phyloP scores from a whole-genome alignment of 2,797 vertebrate species.

The Epinephelus coioides region DNA sequence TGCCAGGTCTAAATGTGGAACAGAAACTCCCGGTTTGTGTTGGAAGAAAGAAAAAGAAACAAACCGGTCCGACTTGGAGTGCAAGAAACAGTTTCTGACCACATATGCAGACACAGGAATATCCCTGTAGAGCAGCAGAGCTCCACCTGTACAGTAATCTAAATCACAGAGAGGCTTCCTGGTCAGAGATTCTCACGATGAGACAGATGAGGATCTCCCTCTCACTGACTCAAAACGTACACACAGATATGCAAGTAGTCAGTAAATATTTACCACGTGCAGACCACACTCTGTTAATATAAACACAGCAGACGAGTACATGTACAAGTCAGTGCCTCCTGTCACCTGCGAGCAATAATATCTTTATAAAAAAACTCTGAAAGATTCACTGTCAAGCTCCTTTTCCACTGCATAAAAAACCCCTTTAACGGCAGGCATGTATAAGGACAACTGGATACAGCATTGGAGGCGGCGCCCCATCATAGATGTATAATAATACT shows the following conservation, averaged over 20 bases:
- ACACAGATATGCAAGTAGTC: constrained; percentile 6
- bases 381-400: neutral
- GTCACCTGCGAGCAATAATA: neutral
- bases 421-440: too few species aligned
- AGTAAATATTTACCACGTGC: constrained; percentile 18
- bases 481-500: too few species aligned
- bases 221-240: neutral
- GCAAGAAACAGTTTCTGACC: constrained; percentile 46
- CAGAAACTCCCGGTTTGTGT: constrained; percentile 64
- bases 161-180: constrained; percentile 67
- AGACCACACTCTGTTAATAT: constrained; percentile 1
- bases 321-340: neutral
- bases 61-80: constrained; percentile 49
- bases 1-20: constrained; percentile 47
- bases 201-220: constrained; percentile 36
- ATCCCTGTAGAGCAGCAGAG: constrained; percentile 58
- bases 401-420: too few species aligned
- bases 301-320: neutral
- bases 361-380: neutral
- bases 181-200: constrained; percentile 47
- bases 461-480: too few species aligned
- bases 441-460: too few species aligned
- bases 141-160: constrained; percentile 67
- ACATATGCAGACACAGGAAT: constrained; percentile 49
- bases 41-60: constrained; percentile 67